Base-by-base conservation (phyloP, 1,140 invertebrate genomes). In the Globodera ellingtonae region DNA sequence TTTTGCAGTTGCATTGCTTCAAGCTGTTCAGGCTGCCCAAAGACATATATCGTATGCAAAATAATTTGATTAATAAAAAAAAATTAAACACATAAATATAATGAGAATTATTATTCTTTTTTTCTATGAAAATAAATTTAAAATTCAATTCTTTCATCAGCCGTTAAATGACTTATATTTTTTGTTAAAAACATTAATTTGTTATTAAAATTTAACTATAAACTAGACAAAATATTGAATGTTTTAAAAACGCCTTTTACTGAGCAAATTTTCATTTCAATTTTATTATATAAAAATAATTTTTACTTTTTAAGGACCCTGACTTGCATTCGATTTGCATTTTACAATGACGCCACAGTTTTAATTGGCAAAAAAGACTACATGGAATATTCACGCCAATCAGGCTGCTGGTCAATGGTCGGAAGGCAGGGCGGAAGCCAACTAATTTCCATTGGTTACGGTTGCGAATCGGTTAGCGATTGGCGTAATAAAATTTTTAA, bases 341-440 rank as follows among this genome's bases (percentile, higher is more conserved):
- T 89, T 72, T 84, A 89, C 62, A 82, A 78, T 3, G 69, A 48
- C 56, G 83, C 70, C 35, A 48, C 47, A 7, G 59, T 8, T 6
- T 67, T 77, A 9, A 5, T 10, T 24, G 69, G 69, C 21, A 67
- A 69, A 15, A 62, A 15, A 18, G 85, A 86, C 78, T 75, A 84
- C 71, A 71, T 86, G 10, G 73, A 84, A 52, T 86, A 84, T 71
- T 86, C 83, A 66, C 80, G 88, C n/a, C 86, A 84, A 56, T 77
- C 75, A 13, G 87, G 87, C 9, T 88, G 87, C 70, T 88, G 86
- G 86, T 89, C 87, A 9, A 86, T 84, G 74, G 88, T 88, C 52
- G 87, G 87, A 9, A 78, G 85, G 24, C 50, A 24, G 24, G 81
- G 87, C 59, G 87, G 88, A 4, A 67, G 72, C 3, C 87, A 88